Base-by-base conservation (phyloP, 2,888 invertebrate species). In the Catocala sponsa region DNA sequence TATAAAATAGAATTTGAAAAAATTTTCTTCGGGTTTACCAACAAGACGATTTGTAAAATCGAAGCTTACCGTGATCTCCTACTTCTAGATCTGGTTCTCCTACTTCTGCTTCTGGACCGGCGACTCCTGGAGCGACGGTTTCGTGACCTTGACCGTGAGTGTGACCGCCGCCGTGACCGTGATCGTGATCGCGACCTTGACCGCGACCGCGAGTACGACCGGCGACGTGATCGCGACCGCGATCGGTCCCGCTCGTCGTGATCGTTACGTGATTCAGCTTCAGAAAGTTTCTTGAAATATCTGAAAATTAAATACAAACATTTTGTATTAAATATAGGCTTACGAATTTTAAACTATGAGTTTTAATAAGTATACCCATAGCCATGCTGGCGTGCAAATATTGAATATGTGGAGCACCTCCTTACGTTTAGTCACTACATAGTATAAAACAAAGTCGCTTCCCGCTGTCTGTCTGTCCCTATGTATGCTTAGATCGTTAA, bases 241-340 rank as follows among this genome's bases (percentile, higher is more conserved):
- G 79, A 76, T 60, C 69, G 80, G 4, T 64, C 72, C 5, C 92
- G 88, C 46, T 94, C 94, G 72, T 95, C 94, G 68, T 92, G 91
- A 72, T 91, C 91, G 70, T 88, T 92, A 59, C 95, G 95, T 25
- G 91, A 88, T 55, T 95, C 95, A 47, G 95, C 91, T 50, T 95
- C 95, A 0, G 95, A 91, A 42, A 96, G 88, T 47, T 77, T 83
- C 76, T 85, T 87, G 70, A 86, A 85, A 56, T 86, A 87, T 59
- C 86, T 86, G 69, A 1, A 70, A 65, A 50, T 12, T 43, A n/a
- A 60, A 38, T 9, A 33, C 12, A 41, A 9, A 6, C 9, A 7
- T 25, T 25, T 25, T 25, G 25, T 25, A 25, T 25, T 25, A 25
- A 2, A 25, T 25, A 25, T 25, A 25, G 25, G 25, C 25, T 25